phyloP scores from a whole-genome alignment of 2,888 invertebrate species.

The Beris morrisii region DNA sequence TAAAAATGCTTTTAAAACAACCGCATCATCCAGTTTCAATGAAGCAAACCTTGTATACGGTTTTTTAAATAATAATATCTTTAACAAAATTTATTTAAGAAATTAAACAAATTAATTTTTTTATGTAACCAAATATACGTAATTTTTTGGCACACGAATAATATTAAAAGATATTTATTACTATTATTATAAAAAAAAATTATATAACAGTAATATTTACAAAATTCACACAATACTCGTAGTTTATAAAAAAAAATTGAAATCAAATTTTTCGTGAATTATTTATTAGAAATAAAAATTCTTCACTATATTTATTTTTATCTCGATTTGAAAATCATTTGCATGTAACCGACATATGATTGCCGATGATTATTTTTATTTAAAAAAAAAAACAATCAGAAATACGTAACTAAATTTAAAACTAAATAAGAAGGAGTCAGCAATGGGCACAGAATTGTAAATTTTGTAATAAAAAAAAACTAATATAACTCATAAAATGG shows the following conservation, averaged over 20 bases:
- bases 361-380: background rate
- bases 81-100: slow-evolving; percentile 20
- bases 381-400: slow-evolving; percentile 1
- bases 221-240: slow-evolving; percentile 33
- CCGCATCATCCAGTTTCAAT: background rate
- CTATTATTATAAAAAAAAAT: slow-evolving; percentile 38
- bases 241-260: slow-evolving; percentile 36
- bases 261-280: background rate
- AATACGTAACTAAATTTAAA: slow-evolving; percentile 24
- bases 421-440: background rate
- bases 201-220: slow-evolving; percentile 37
- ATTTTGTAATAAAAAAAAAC: slow-evolving; percentile 37
- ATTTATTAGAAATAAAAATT: slow-evolving; percentile 22
- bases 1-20: background rate
- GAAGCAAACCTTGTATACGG: slow-evolving; percentile 11
- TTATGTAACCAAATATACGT: slow-evolving; percentile 38
- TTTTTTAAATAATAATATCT: slow-evolving; percentile 14
- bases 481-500: slow-evolving; percentile 35
- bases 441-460: slow-evolving; percentile 38
- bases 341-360: no score
- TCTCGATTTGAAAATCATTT: no score
- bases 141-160: slow-evolving; percentile 42
- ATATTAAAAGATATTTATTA: slow-evolving; percentile 40
- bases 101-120: slow-evolving; percentile 26
- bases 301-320: no score